phyloP scores from a whole-genome alignment of 1,140 invertebrate species.

The Pissodes strobi region DNA sequence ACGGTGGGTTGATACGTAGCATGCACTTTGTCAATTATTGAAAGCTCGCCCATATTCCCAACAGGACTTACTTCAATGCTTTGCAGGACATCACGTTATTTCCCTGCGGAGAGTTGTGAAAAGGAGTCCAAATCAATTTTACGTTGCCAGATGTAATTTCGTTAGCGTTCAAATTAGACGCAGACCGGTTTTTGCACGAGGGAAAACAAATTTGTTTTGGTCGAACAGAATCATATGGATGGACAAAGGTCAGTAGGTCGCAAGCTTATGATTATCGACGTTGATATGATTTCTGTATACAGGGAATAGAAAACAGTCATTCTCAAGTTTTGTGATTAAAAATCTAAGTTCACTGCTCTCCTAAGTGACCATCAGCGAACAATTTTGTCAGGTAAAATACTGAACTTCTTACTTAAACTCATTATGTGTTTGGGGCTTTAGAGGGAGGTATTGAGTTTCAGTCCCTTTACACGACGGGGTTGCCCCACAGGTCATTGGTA shows the following conservation, averaged over 20 bases:
- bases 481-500: too few species aligned
- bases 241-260: constrained; percentile 13
- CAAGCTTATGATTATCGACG: too few species aligned
- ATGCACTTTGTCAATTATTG: constrained; percentile 33
- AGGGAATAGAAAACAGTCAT: too few species aligned
- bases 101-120: constrained; percentile 40
- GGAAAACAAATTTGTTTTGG: constrained; percentile 11
- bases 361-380: too few species aligned
- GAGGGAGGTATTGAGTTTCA: too few species aligned
- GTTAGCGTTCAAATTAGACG: constrained; percentile 29
- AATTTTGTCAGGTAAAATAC: too few species aligned
- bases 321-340: too few species aligned
- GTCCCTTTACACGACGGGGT: too few species aligned
- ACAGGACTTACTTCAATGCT: constrained; percentile 44
- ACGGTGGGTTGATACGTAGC: constrained; percentile 4
- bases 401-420: too few species aligned
- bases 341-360: too few species aligned
- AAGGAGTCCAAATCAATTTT: constrained; percentile 35
- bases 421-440: too few species aligned
- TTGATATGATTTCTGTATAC: too few species aligned
- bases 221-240: background rate
- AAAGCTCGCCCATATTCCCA: constrained; percentile 32
- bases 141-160: constrained; percentile 30
- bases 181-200: constrained; percentile 18
- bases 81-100: constrained; percentile 50